Evolutionary conservation across 2,797 vertebrate genomes (phyloP).

Genomic region (Orestias chungarensis): DNA sequence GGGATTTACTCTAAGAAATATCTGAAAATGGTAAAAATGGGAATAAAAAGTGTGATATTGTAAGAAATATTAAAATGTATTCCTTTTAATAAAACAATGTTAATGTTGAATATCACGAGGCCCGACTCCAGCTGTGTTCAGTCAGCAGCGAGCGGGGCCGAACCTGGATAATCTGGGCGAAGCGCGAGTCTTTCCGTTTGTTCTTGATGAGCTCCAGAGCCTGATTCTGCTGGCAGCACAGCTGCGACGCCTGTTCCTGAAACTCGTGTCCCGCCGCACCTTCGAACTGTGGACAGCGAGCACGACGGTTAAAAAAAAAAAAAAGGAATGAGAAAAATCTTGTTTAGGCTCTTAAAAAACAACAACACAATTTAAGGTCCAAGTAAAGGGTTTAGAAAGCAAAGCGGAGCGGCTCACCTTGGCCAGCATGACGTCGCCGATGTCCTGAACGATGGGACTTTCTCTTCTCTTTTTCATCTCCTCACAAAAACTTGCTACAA

Average conservation of each 20-base stretch:
- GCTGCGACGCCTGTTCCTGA: slow-evolving; percentile 86
- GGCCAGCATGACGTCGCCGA: slow-evolving; percentile 90
- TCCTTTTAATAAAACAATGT: too few species aligned
- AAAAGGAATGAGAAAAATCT: neutral
- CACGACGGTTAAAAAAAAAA: neutral
- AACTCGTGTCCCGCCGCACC: slow-evolving; percentile 87
- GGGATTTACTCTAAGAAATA: too few species aligned
- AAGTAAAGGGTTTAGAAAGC: neutral
- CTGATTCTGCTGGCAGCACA: slow-evolving; percentile 89
- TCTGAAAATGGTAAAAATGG: too few species aligned
- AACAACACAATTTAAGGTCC: neutral
- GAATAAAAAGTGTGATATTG: too few species aligned
- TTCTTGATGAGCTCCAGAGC: slow-evolving; percentile 92
- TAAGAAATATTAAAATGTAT: too few species aligned
- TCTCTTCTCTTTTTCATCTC: slow-evolving; percentile 90
- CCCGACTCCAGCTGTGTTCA: neutral
- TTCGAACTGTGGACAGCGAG: slow-evolving; percentile 81
- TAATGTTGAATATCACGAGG: too few species aligned
- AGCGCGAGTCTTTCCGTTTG: slow-evolving; percentile 91
- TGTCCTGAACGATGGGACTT: slow-evolving; percentile 85
- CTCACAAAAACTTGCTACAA: slow-evolving; percentile 88
- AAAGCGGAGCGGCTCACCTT: slow-evolving; percentile 73
- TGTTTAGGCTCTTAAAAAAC: too few species aligned
- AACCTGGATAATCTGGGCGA: slow-evolving; percentile 92
- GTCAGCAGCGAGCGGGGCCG: slow-evolving; percentile 1